Percentiles rank a stretch among this genome's conserved stretches.
Conservation (phyloP, 2,113 vertebrate species). For the Hirundichthys speculiger region DNA sequence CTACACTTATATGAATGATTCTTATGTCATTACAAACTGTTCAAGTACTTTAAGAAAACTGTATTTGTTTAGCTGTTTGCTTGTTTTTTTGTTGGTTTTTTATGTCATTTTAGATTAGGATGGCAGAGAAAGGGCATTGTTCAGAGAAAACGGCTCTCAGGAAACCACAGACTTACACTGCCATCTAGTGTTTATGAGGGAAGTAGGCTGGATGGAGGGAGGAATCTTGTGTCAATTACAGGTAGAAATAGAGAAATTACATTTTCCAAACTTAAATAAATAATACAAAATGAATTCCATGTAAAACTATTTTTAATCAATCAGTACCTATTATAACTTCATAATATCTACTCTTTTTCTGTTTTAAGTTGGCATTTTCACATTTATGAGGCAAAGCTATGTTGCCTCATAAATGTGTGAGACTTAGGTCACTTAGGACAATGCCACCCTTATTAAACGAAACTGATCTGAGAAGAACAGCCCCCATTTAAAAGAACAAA, state of each 20-base stretch:
- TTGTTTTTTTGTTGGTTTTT: constrained; percentile 10
- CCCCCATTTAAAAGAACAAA: neutral
- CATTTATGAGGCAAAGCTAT: neutral
- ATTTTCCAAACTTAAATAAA: too few relatives aligned
- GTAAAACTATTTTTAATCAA: too few relatives aligned
- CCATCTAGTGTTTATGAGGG: constrained; percentile 72
- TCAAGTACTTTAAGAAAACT: neutral
- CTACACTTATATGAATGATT: too few relatives aligned
- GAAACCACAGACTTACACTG: constrained; percentile 66
- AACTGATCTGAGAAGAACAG: neutral
- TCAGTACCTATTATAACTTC: too few relatives aligned
- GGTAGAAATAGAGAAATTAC: too few relatives aligned
- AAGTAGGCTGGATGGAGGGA: neutral
- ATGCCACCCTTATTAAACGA: neutral
- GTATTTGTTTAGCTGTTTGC: neutral
- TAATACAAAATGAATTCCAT: too few relatives aligned
- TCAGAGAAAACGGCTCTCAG: constrained; percentile 36
- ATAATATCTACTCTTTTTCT: too few relatives aligned
- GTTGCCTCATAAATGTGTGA: neutral
- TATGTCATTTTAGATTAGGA: constrained; percentile 29
- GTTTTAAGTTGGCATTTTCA: too few relatives aligned
- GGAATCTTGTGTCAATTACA: neutral
- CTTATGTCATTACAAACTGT: too few relatives aligned
- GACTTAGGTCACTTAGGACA: neutral
- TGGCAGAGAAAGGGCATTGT: constrained; percentile 53